Base-by-base conservation (phyloP, 2,888 invertebrate species). In the Synergus umbraculus region DNA sequence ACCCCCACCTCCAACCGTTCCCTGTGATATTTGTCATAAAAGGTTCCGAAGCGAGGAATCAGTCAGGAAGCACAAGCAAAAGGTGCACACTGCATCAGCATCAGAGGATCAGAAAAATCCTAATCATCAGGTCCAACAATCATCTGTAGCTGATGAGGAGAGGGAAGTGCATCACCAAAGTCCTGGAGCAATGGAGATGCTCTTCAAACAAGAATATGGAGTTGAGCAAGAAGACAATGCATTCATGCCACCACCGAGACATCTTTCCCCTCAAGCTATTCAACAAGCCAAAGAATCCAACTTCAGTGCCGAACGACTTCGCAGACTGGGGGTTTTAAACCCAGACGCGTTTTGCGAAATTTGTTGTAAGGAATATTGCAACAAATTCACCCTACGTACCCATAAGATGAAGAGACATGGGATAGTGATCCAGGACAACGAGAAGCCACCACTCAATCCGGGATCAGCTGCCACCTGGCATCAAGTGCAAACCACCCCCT, bases 331-430 rank as follows among this genome's bases (percentile, higher is more conserved):
- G 58, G 96, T 97, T 49, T 94, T 96, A 87, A 96, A 96, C 92
- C 96, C 96, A 1, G 97, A 98, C 89, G 97, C 97, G n/a, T 98
- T 97, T 92, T 98, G 98, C 92, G 97, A 98, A 92, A 95, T 98
- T 81, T 98, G 98, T 92, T 96, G 97, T 92, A 97, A 97, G 91
- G 97, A 98, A 91, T 98, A 98, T 91, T 97, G 97, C 91, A 98
- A 97, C 91, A 97, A 97, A 92, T 98, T 98, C 91, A 98, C 98
- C 90, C 93, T 99, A 65, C 94, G 97, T 78, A 97, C 97, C 73
- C 99, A 99, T 92, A 97, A 98, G 89, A 96, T 97, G 93, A 97
- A 98, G 91, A 95, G 97, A n/a, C 98, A 99, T 92, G 98, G 98
- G 0, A 96, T 98, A 54, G 94, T 94, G 83, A 92, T 95, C 78